Evolutionary conservation across 2,113 vertebrate genomes (phyloP), one percentile per base, ranked within the genome.

Genomic region (Pelobates fuscus): DNA sequence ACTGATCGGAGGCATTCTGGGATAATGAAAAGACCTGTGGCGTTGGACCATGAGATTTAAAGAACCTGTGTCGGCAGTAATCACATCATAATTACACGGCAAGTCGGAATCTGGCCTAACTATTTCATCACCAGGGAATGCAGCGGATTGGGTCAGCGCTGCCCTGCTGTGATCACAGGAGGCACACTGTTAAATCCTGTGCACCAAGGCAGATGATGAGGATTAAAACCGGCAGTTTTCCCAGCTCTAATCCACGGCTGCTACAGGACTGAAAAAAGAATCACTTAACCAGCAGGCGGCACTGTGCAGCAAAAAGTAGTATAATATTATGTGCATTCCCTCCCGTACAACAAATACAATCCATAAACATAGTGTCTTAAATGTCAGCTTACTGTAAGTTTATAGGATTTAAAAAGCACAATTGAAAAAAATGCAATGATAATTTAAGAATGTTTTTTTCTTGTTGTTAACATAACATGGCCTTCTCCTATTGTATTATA

Each of bases 11-110:
- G 4, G 44, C 44, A 49, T 11, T 49, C 44, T 49, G 44, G 44
- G 44, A 49, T 49, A 18, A 49, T 49, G 44, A 49, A 49, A n/a
- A 49, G 44, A 49, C 1, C 44, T 49, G 15, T 17, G 44, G 44
- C 44, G 44, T 49, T 49, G 44, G 44, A 49, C 10, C 44, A 49
- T 49, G 44, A 49, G 44, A 49, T 49, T 49, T 49, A 49, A 49
- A 49, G 44, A 14, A 14, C 44, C 44, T 49, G 44, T 49, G 44
- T 49, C 44, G 17, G 44, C 44, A 11, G 17, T 49, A 49, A 49
- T 49, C 44, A 49, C 44, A 49, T 49, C 44, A 49, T 49, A 17
- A 49, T 49, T 49, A 49, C 44, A 49, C 12, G 2, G 44, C 44
- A 49, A 18, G 32, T 37, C 32, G 5, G 32, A 37, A 37, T 37